Base-by-base conservation (phyloP, 2,797 vertebrate species). In the Bradypodion ventrale region DNA sequence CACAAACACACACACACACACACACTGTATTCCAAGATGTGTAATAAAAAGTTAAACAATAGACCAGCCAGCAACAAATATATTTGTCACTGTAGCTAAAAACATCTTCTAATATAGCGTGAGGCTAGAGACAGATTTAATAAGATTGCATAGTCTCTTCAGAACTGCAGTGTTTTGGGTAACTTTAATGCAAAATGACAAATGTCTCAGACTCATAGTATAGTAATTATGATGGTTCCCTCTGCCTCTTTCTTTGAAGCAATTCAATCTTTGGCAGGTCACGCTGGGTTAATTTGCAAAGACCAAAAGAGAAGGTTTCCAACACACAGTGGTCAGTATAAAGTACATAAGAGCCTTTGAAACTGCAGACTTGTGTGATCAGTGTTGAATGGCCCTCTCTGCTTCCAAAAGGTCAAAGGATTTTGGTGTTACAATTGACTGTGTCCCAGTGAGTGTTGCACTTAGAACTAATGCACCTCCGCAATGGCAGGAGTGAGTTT, bases 111-210 rank as follows among this genome's bases (percentile, higher is more conserved):
- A 81, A 84, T 88, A 42, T 8, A 40, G 62, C 44, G 44, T 83
- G 73, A 85, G 75, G 62, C 79, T 85, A 83, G 75, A 87, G 87
- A 88, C 85, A 90, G 87, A 86, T 89, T 87, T 92, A 93, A 92
- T 87, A 89, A 92, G 87, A 91, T 93, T 85, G 92, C 75, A 86
- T 89, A 89, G 93, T 93, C 90, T 90, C 86, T 68, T 74, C 44
- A 60, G 83, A 90, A 91, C 52, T 81, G 83, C 85, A 88, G 83
- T 86, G 85, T 87, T 84, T 19, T 60, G 56, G 85, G 90, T 93
- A 92, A 91, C 87, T 83, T 72, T 89, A 92, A 40, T 92, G 92
- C 79, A 91, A 90, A 92, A 91, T 92, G 91, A 81, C 86, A 89
- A 89, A 88, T 42, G 85, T 77, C 84, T 66, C 68, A 76, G 89